Percentiles rank a stretch among this genome's conserved stretches.
These are phyloP conservation scores for Melieria crassipennis DNA, from an alignment of 2,888 invertebrate species.

Conservation along the genomic window DNA sequence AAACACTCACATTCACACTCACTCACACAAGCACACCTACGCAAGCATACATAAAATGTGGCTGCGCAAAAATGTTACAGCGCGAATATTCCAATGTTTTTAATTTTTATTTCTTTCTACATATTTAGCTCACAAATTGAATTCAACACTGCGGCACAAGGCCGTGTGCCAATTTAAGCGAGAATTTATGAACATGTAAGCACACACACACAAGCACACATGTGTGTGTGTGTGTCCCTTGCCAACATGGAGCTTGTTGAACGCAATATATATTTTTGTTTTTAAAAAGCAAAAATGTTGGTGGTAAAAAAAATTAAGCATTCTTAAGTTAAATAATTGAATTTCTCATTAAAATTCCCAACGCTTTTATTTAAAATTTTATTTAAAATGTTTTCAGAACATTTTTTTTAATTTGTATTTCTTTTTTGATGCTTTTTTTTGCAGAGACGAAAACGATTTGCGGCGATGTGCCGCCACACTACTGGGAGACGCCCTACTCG, in stretches of 20 bases:
- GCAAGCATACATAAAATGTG: no score
- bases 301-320: background rate
- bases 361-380: slow-evolving; percentile 5
- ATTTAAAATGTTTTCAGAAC: background rate
- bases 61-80: no score
- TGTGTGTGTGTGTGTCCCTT: background rate
- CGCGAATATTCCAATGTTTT: no score
- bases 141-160: background rate
- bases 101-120: no score
- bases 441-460: slow-evolving; percentile 62
- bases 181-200: background rate
- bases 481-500: slow-evolving; percentile 73
- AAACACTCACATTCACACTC: no score
- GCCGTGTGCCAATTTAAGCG: background rate
- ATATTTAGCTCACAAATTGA: no score
- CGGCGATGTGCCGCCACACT: slow-evolving; percentile 65
- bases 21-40: no score
- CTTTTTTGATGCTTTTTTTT: slow-evolving; percentile 30
- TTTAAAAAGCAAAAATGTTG: background rate
- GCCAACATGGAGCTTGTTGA: no score
- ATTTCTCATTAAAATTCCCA: slow-evolving; percentile 22
- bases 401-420: slow-evolving; percentile 17
- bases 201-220: background rate
- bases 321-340: slow-evolving; percentile 21
- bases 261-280: background rate